Base-by-base conservation (phyloP, 2,888 invertebrate species). In the Beris morrisii region DNA sequence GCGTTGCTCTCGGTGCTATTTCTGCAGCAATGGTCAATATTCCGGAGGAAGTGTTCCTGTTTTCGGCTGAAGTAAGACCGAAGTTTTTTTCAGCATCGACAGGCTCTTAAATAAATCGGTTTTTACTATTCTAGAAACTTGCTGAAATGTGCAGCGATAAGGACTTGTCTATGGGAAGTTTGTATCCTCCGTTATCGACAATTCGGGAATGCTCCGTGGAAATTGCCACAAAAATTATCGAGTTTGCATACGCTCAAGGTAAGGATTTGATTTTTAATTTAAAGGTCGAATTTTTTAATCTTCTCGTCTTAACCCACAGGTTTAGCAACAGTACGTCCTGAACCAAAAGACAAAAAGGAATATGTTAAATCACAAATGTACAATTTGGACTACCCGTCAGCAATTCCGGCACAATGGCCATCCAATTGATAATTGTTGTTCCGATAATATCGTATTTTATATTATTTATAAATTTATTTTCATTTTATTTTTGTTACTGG, bases 21-120 rank as follows among this genome's bases (percentile, higher is more conserved):
- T 89, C 90, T 75, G 91, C 93, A 71, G 95, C 95, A 64, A 89
- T 96, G 80, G 84, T 90, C 73, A 92, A 91, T 75, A 94, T 99
- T 77, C 88, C 91, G 12, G 97, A 99, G 76, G 92, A 94, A 73
- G 86, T 94, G 69, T 95, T 99, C 87, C 85, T 99, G 66, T 85
- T 93, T 13, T 90, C 98, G 43, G 96, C 98, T 3, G 86, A 91
- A 86, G 92, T 92, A 77, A 71, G 68, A 66, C 59, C 68, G 67
- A 56, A 22, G 38, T 28, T 13, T 31, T 32, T 38, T 30, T 56
- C 32, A 45, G n/a, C 45, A 3, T 1, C 38, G 38, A 7, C 9
- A 38, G 38, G n/a, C n/a, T 45, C n/a, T n/a, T n/a, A 45, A n/a
- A n/a, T n/a, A n/a, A n/a, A n/a, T n/a, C 45, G 1, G 5, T 22